Conservation (phyloP, 1,140 invertebrate species). For the Trichoplusia ni region DNA sequence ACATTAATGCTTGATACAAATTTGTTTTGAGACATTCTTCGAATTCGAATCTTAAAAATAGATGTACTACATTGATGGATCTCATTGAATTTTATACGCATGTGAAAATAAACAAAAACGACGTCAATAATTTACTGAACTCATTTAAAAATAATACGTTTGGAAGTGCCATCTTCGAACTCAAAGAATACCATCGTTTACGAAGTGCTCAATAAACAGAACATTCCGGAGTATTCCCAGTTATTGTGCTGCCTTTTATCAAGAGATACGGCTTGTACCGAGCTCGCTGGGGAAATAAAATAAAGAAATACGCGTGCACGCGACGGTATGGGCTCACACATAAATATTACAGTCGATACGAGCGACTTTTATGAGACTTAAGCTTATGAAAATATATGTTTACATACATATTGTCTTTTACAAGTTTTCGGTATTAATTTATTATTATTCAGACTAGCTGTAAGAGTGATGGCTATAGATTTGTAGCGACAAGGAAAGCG, state of each 20-base stretch:
- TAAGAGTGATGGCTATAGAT: too few relatives aligned
- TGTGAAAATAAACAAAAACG: too few relatives aligned
- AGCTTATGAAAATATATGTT: constrained; percentile 30
- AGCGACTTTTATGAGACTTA: constrained; percentile 20
- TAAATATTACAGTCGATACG: constrained; percentile 35
- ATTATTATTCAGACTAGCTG: too few relatives aligned
- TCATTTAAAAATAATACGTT: too few relatives aligned
- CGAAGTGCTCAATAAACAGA: constrained; percentile 29
- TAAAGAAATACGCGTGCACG: constrained; percentile 26
- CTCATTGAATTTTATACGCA: too few relatives aligned
- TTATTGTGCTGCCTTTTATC: constrained; percentile 33
- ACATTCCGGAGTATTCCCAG: constrained; percentile 20
- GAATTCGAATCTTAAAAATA: too few relatives aligned
- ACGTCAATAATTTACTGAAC: too few relatives aligned
- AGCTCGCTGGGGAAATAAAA: constrained; percentile 31
- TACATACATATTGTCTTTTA: constrained; percentile 6
- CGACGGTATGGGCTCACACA: constrained; percentile 16
- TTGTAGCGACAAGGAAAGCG: too few relatives aligned
- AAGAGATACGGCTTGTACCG: constrained; percentile 30
- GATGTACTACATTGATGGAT: too few relatives aligned
- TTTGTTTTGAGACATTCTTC: too few relatives aligned
- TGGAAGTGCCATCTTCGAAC: neutral
- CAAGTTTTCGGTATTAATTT: neutral
- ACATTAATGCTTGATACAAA: too few relatives aligned
- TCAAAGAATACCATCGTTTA: constrained; percentile 11